Evolutionary conservation across 2,113 vertebrate species (phyloP).

Genomic region (Thomomys bottae): DNA sequence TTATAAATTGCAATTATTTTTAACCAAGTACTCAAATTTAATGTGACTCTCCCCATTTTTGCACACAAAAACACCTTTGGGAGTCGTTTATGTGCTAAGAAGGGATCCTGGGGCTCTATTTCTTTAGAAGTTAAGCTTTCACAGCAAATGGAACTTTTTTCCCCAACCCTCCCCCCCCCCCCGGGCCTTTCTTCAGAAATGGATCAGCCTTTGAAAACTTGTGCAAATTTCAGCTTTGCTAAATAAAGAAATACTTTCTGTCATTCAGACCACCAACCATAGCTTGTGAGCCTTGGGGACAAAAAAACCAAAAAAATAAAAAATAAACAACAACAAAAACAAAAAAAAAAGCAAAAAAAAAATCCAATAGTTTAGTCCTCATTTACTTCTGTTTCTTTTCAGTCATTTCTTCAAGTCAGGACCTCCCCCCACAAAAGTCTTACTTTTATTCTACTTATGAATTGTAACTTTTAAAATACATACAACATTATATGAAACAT

Average conservation of each 20-base stretch:
- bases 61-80: not conserved
- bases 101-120: not conserved
- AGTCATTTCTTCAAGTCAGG: too few relatives aligned
- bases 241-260: not conserved
- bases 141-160: not conserved
- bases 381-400: too few relatives aligned
- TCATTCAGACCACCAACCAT: accelerated
- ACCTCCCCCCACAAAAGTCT: too few relatives aligned
- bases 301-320: too few relatives aligned
- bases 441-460: too few relatives aligned
- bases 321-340: too few relatives aligned
- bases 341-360: too few relatives aligned
- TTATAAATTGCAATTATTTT: constrained; percentile 4
- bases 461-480: too few relatives aligned
- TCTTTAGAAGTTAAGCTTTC: not conserved
- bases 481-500: not conserved
- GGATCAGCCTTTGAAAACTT: not conserved
- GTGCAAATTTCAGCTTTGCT: not conserved
- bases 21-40: not conserved
- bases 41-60: not conserved
- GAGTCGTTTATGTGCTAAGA: not conserved
- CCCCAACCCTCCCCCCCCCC: too few relatives aligned
- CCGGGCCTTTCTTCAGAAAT: not conserved
- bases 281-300: too few relatives aligned
- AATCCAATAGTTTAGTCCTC: too few relatives aligned